Base-by-base conservation (phyloP, 2,888 invertebrate genomes). In the Apamea crenata region DNA sequence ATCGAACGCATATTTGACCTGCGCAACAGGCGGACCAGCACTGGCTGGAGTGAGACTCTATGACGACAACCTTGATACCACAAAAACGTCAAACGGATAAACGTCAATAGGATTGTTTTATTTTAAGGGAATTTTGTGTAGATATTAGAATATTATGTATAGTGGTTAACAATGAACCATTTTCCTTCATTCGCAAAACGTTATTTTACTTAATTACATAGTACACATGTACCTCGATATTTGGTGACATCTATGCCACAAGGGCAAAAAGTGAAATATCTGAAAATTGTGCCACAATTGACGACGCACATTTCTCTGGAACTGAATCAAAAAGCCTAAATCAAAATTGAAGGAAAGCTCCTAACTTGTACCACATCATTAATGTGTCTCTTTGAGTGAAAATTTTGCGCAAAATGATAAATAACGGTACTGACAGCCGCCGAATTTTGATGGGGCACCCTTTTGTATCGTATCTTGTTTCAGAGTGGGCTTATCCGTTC, bases 401-500 rank as follows among this genome's bases (percentile, higher is more conserved):
- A 96, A 95, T 96, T 95, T 94, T 92, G 93, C 93, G 92, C 93
- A 94, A 95, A 95, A 96, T 96, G 96, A 96, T 96, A 96, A 96
- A 96, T 95, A 95, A 93, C 93, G 93, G 92, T 88, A 91, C 89
- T 92, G 94, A 94, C 93, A 93, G 92, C 90, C 90, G 86, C 94
- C 94, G 95, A 96, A 96, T 96, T 96, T 95, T 96, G 96, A 96
- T 96, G 95, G 94, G 92, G 76, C 91, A 91, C 94, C 95, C 94
- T 94, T 95, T 95, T 95, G 94, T 95, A 94, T 93, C 92, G 94
- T 95, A 95, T 96, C 96, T 95, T 95, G 96, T 96, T 96, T 95
- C 96, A 93, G 93, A 96, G 95, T 95, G 93, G 93, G 94, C 93
- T 95, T 95, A 96, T 95, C 95, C 94, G 90, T 90, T 91, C 92